Conservation (phyloP, 2,113 vertebrate species). For the Neodontobutis hainanensis region DNA sequence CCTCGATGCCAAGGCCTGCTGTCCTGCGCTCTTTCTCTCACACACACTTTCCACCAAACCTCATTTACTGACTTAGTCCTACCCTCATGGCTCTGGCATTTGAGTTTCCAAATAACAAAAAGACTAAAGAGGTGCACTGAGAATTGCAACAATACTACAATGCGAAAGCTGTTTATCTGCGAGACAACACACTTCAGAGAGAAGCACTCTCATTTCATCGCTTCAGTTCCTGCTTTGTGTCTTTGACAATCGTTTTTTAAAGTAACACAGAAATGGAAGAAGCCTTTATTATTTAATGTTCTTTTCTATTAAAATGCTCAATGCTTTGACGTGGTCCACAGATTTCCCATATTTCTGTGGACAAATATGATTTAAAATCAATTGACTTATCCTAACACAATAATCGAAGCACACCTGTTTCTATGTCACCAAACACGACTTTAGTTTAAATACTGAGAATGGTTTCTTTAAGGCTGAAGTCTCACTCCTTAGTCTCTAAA, state of each 20-base stretch:
- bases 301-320: constrained; percentile 13
- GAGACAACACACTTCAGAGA: constrained; percentile 44
- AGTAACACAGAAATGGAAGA: constrained; percentile 11
- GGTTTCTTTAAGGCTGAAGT: too few species aligned
- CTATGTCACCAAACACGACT: too few species aligned
- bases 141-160: constrained; percentile 46
- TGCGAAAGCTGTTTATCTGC: constrained; percentile 51
- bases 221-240: constrained; percentile 43
- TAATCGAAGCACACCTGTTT: too few species aligned
- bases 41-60: constrained; percentile 12
- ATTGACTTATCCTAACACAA: background rate
- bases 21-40: constrained; percentile 2
- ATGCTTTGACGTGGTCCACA: background rate
- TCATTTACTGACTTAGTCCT: constrained; percentile 29
- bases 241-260: constrained; percentile 27
- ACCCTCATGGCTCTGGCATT: constrained; percentile 28
- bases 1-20: constrained; percentile 53
- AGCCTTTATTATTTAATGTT: constrained; percentile 11
- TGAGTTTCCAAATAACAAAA: constrained; percentile 49
- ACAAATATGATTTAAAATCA: too few species aligned
- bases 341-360: too few species aligned
- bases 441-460: too few species aligned
- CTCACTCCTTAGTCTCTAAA: too few species aligned
- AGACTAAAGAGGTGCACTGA: constrained; percentile 31
- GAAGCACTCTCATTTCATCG: constrained; percentile 44